These are phyloP conservation scores for Drosophila lacteicornis DNA, from an alignment of 1,140 invertebrate species.

Conservation along the genomic window DNA sequence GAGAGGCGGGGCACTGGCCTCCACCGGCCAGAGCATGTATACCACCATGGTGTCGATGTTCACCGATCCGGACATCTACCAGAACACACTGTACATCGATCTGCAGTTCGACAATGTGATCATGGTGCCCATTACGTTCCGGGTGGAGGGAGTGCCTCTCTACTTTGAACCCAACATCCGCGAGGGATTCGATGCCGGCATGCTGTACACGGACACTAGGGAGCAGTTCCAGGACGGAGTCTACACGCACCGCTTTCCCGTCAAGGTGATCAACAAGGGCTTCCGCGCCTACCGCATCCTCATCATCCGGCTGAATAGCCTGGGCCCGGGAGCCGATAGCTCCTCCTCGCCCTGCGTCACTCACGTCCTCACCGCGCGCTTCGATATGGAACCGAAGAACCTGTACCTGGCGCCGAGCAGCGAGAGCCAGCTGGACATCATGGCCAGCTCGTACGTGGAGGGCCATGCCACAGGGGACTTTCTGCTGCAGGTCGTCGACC, in stretches of 20 bases:
- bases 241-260: conserved; percentile 38
- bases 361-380: conserved; percentile 46
- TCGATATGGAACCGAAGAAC: conserved; percentile 64
- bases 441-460: conserved; percentile 55
- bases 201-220: conserved; percentile 57
- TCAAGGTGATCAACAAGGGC: conserved; percentile 61
- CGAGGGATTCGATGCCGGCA: conserved; percentile 59
- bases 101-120: conserved; percentile 61
- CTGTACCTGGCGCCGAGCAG: conserved; percentile 32
- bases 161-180: conserved; percentile 66
- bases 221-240: conserved; percentile 44
- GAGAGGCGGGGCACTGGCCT: conserved; percentile 48
- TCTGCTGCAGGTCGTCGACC: conserved; percentile 58
- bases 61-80: conserved; percentile 71
- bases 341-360: conserved; percentile 20
- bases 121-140: conserved; percentile 63
- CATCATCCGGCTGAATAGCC: conserved; percentile 52
- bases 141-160: conserved; percentile 73
- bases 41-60: conserved; percentile 60
- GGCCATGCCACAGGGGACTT: conserved; percentile 56
- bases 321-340: neutral
- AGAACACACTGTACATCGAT: conserved; percentile 63
- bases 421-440: conserved; percentile 34
- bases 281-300: conserved; percentile 53
- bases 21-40: conserved; percentile 72